phyloP scores from a whole-genome alignment of 1,140 invertebrate genomes.

The Diuraphis noxia region DNA sequence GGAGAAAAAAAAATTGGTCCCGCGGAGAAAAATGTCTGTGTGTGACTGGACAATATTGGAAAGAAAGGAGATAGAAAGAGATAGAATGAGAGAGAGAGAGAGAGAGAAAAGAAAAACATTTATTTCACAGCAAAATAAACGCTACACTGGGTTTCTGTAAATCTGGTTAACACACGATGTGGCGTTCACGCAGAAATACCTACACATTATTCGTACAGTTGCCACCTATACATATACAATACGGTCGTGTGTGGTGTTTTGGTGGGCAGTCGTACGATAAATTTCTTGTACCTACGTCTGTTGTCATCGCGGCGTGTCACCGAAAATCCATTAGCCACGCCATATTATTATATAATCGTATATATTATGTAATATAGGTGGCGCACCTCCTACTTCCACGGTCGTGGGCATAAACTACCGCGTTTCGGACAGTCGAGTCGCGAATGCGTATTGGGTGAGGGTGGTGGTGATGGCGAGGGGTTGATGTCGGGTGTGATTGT shows the following conservation, averaged over 20 bases:
- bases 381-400: neutral
- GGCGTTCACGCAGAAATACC: neutral
- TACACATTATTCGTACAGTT: neutral
- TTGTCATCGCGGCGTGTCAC: neutral
- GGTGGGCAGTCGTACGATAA: neutral
- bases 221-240: neutral
- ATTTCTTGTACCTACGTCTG: neutral
- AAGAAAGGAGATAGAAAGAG: neutral
- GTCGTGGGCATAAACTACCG: neutral
- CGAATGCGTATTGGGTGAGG: too few species aligned
- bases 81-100: neutral
- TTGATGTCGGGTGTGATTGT: too few species aligned
- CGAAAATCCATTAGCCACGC: neutral
- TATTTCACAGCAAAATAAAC: neutral
- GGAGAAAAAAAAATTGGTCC: neutral
- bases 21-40: neutral
- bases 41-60: neutral
- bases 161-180: neutral
- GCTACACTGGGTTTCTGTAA: neutral
- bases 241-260: neutral
- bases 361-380: neutral
- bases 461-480: too few species aligned
- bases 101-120: neutral
- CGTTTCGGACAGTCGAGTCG: neutral
- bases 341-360: slow-evolving; percentile 6